Evolutionary conservation across 2,113 vertebrate genomes (phyloP).

Genomic region (Albula goreensis): DNA sequence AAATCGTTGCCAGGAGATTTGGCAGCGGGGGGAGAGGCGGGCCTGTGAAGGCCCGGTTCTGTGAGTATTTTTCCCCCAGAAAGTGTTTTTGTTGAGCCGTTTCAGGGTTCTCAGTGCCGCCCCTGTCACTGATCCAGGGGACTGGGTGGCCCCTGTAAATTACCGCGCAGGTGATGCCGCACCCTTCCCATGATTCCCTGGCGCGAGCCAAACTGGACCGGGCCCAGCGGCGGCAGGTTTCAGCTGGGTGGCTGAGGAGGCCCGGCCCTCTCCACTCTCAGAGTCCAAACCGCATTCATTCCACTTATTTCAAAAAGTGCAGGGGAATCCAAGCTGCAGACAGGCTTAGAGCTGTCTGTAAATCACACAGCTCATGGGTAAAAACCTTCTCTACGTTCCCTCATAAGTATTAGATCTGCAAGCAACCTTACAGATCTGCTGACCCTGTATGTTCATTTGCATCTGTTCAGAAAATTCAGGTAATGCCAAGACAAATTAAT

Average conservation of each 20-base stretch:
- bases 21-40: not conserved
- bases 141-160: slow-evolving; percentile 22
- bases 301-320: not conserved
- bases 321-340: not conserved
- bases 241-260: not conserved
- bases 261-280: not conserved
- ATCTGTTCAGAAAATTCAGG: too few species aligned
- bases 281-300: not conserved
- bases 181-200: not conserved
- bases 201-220: slow-evolving; percentile 22
- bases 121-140: slow-evolving; percentile 19
- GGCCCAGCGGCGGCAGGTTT: not conserved
- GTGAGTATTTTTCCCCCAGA: slow-evolving; percentile 1
- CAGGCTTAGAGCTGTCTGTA: not conserved
- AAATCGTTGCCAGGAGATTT: not conserved
- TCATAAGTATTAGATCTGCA: too few species aligned
- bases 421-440: too few species aligned
- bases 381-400: too few species aligned
- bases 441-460: too few species aligned
- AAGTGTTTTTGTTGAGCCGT: not conserved
- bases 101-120: not conserved
- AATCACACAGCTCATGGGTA: too few species aligned
- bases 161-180: not conserved
- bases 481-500: too few species aligned
- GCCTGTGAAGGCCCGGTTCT: too few species aligned